phyloP scores from a whole-genome alignment of 2,888 invertebrate species.

The Spisula solida region DNA sequence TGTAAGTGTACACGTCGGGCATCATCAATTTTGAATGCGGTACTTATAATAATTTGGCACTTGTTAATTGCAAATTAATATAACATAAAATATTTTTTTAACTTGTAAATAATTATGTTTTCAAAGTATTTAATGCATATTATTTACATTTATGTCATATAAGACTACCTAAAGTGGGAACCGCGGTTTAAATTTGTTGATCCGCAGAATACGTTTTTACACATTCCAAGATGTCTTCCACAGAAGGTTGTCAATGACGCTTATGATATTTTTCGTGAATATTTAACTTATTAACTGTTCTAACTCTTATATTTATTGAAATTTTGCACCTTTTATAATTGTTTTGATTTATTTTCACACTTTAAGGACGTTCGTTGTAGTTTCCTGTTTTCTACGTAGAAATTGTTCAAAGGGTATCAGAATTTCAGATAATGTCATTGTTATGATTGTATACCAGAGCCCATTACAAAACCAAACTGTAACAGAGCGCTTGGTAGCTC shows the following conservation, averaged over 20 bases:
- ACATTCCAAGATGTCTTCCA: conserved; percentile 60
- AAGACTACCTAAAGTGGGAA: background rate
- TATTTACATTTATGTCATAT: background rate
- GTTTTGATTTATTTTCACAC: background rate
- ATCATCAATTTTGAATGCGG: background rate
- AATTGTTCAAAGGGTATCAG: no score
- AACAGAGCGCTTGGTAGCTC: no score
- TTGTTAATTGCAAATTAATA: no score
- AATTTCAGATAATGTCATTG: no score
- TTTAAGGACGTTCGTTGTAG: background rate
- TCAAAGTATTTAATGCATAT: background rate
- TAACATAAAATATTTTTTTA: no score
- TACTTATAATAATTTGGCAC: background rate
- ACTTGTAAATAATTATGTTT: no score
- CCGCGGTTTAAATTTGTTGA: background rate
- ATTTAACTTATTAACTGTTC: background rate
- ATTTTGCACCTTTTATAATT: background rate
- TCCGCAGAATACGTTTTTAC: background rate
- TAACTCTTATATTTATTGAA: background rate
- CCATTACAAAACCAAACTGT: no score
- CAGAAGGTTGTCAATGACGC: conserved; percentile 70
- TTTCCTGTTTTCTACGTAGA: no score
- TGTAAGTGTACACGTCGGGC: background rate
- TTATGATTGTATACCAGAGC: no score
- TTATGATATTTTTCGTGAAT: conserved; percentile 18